Conservation (phyloP, 2,113 vertebrate genomes). For the Camelus dromedarius region DNA sequence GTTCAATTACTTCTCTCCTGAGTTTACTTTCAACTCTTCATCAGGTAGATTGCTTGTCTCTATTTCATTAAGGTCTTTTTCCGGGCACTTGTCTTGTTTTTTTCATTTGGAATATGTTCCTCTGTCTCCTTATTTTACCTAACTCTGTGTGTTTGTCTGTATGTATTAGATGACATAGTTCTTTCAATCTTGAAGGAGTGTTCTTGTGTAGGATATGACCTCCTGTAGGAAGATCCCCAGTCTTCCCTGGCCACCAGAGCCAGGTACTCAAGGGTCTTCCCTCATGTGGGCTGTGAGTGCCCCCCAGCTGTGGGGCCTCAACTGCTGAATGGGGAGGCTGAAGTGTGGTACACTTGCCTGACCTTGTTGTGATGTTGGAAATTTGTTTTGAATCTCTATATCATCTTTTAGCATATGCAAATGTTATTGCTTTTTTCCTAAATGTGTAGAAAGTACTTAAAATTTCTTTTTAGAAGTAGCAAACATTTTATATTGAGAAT, state of each 20-base stretch:
- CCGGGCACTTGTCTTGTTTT: too few species aligned
- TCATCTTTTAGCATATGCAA: background rate
- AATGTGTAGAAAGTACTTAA: background rate
- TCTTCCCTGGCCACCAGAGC: background rate
- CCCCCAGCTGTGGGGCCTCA: background rate
- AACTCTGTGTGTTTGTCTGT: background rate
- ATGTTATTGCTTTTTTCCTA: slow-evolving; percentile 17
- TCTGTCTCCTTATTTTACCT: background rate
- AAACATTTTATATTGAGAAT: slow-evolving; percentile 11
- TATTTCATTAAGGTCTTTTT: background rate
- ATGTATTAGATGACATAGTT: background rate
- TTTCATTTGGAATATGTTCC: background rate
- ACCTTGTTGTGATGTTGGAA: background rate
- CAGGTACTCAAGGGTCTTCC: background rate
- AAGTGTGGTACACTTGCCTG: background rate
- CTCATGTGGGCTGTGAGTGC: too few species aligned
- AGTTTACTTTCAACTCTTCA: background rate
- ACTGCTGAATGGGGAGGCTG: background rate
- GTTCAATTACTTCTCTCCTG: background rate
- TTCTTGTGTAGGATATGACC: background rate
- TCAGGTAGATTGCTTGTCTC: background rate
- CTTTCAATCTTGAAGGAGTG: background rate
- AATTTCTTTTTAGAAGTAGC: background rate
- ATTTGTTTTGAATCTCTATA: background rate
- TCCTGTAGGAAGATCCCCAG: background rate